These are phyloP conservation scores for Clarias macrocephalus DNA, from an alignment of 2,113 vertebrate species.

Conservation along the genomic window DNA sequence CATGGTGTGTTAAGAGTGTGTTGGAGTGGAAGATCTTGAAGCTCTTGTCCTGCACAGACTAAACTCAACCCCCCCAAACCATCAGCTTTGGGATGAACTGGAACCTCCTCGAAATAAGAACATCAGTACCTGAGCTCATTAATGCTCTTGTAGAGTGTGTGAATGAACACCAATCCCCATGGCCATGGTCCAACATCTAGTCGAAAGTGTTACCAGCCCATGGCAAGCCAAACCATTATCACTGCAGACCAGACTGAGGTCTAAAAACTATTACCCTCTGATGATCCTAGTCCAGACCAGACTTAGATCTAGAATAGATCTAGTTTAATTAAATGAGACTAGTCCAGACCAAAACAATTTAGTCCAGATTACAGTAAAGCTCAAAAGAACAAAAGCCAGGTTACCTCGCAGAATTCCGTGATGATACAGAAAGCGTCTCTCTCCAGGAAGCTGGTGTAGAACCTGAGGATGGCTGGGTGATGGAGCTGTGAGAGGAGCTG, in stretches of 20 bases:
- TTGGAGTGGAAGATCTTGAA: too few species aligned
- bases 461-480: slow-evolving; percentile 83
- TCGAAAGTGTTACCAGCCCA: not conserved
- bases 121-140: too few species aligned
- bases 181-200: too few species aligned
- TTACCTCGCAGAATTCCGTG: slow-evolving; percentile 87
- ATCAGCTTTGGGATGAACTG: too few species aligned
- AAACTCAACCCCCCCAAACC: too few species aligned
- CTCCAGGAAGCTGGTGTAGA: slow-evolving; percentile 83
- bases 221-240: not conserved
- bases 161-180: too few species aligned
- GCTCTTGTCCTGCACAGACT: too few species aligned
- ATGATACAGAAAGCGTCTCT: slow-evolving; percentile 82
- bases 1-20: too few species aligned
- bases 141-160: too few species aligned
- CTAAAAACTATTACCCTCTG: not conserved
- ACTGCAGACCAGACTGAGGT: not conserved
- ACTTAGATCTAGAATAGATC: not conserved
- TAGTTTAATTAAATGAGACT: not conserved
- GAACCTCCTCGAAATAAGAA: too few species aligned
- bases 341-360: not conserved
- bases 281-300: not conserved
- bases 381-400: not conserved
- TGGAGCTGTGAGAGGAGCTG: slow-evolving; percentile 81
- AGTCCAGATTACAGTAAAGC: not conserved